Evolutionary conservation across 1,140 invertebrate species (phyloP), one percentile per base, ranked within the genome.

Genomic region (Paracyclopina nana): DNA sequence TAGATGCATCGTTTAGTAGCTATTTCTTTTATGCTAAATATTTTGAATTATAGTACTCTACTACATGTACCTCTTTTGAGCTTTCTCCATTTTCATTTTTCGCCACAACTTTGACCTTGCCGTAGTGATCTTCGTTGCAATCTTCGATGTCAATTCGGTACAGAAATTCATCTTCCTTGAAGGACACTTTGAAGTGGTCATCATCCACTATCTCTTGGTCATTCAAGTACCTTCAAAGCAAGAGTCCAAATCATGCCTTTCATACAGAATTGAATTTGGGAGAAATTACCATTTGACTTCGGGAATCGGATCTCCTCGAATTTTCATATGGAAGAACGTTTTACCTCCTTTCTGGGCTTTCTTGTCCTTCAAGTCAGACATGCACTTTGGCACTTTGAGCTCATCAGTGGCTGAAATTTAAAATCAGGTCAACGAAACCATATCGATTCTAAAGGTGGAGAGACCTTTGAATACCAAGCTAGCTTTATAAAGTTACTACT

Each of bases 141-240:
- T 65, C 65, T 55, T 68, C 67, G 24, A 70, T 60, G n/a, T 64
- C 54, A 24, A 64, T 30, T 1, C 59, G 56, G 46, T 57, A 58
- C 28, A 53, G 57, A 55, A 68, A 66, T 46, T 70, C 65, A 55
- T 70, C 68, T 48, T 68, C 69, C 53, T 69, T 68, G n/a, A 70
- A 22, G 2, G 48, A 50, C 40, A 57, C 51, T 27, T 55, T 52
- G 38, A 55, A 55, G 14, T 34, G 27, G 14, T 55, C 55, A 22
- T 51, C 51, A 9, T 52, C 50, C 38, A 55, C 53, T 9, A 57
- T 45, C 34, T 57, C 55, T 27, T 53, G 52, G 11, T 52, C 53
- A 30, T 57, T 51, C 42, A 54, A 34, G 45, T 29, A 56, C 54
- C 54, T 55, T 31, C n/a, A 1, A 0, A 6, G 0, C 18, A 18